Evolutionary conservation across 2,797 vertebrate genomes (phyloP), one percentile per base, ranked within the genome.

Genomic region (Austrolebias charrua): DNA sequence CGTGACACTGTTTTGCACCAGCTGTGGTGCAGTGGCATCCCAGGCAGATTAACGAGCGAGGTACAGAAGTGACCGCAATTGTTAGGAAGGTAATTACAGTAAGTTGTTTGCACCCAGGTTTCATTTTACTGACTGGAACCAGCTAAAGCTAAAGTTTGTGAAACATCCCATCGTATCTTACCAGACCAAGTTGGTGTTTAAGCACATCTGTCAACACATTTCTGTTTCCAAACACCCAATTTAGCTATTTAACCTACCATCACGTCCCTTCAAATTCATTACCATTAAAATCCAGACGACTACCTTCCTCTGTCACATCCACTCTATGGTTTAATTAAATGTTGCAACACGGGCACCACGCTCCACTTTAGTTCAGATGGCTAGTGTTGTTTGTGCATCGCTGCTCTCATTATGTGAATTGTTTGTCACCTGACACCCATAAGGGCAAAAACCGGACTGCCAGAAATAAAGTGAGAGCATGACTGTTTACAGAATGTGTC

Each of bases 11-110:
- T 81, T 83, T 80, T 73, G 73, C 80, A 69, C 75, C 79, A 78
- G 82, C 81, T 79, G 78, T 87, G 87, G 69, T 87, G 87, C 89
- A 90, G 76, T 76, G 82, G 85, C 69, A 86, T 81, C 81, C 81
- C 67, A 2, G 72, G 78, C 79, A 79, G 75, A 85, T 84, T 81
- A 78, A 83, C 86, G 63, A 79, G 66, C 75, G 58, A 66, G 66
- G 63, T 66, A 49, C 52, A 55, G 67, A 69, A 61, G 20, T 31
- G n/a, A 35, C 53, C 28, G 52, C 48, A 73, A 66, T 64, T 63
- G 62, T 71, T 60, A 18, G 46, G 57, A 68, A 78, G 71, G 49
- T 70, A 52, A 58, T 66, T 61, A 56, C 47, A 47, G 40, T 44
- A 42, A 72, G 52, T 65, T 16, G 54, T 72, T 73, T 63, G 8